Conservation (phyloP, 23 tunicate species). For the Trididemnum clinides region DNA sequence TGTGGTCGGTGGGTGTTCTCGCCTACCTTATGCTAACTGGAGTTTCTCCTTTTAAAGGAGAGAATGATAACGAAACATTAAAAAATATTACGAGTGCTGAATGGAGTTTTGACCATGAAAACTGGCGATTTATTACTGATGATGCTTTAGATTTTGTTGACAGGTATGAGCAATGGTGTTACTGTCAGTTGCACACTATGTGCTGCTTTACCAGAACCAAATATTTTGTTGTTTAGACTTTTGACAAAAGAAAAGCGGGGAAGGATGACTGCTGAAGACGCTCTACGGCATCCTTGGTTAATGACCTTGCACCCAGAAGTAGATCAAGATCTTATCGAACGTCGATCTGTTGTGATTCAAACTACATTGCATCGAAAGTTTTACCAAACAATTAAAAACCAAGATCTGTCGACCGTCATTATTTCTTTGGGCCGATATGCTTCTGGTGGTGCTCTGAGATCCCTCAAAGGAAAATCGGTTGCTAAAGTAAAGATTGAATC, state of each 20-base stretch:
- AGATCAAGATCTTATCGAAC: conserved; percentile 69
- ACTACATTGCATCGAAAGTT: conserved; percentile 82
- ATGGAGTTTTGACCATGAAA: conserved; percentile 74
- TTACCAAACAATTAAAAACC: conserved; percentile 68
- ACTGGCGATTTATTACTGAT: conserved; percentile 71
- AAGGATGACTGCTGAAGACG: conserved; percentile 91
- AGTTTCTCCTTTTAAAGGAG: conserved; percentile 84
- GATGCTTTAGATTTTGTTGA: conserved; percentile 91
- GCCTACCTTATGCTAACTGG: conserved; percentile 78
- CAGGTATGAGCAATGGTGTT: conserved; percentile 37
- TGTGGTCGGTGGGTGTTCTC: conserved; percentile 94
- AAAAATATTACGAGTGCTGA: conserved; percentile 75
- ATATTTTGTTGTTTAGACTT: conserved; percentile 30
- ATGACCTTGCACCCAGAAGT: conserved; percentile 74
- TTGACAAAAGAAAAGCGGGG: conserved; percentile 71
- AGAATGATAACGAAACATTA: conserved; percentile 70
- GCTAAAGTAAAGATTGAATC: conserved; percentile 85
- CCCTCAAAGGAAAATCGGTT: conserved; percentile 82
- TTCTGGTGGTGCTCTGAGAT: conserved; percentile 85
- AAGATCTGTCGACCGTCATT: conserved; percentile 66
- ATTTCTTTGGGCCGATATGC: conserved; percentile 85
- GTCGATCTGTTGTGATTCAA: conserved; percentile 75
- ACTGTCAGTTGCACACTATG: not conserved
- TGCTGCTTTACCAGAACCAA: not conserved
- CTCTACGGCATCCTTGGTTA: conserved; percentile 94